Evolutionary conservation across 2,797 vertebrate genomes (phyloP), one percentile per base, ranked within the genome.

Genomic region (Falco peregrinus): DNA sequence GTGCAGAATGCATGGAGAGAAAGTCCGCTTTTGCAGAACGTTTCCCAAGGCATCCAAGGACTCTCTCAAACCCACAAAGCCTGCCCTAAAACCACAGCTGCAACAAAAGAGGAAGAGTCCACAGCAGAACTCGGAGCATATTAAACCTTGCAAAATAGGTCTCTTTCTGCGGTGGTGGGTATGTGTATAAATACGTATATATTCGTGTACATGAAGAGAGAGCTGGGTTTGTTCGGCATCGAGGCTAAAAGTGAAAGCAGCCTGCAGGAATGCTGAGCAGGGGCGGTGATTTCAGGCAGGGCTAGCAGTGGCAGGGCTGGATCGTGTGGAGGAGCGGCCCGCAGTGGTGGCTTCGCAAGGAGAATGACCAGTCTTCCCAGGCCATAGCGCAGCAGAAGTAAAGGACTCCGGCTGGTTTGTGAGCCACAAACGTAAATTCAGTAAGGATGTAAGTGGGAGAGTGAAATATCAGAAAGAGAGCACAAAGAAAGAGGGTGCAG

Each of bases 11-110:
- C 79, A 76, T 35, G 90, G 90, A 86, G 76, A 92, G 67, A 84
- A 95, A 91, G 84, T 20, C 7, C 0, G 71, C 89, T 97, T 97
- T 96, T 97, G 91, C 95, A 94, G 97, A 97, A 95, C 1, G 0
- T 96, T 96, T 96, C 93, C 96, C 90, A 95, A 96, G 96, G 95
- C 84, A 94, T 97, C 96, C 97, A 95, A 96, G 94, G 96, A 94
- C 93, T 90, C 88, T 91, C 73, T 86, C 73, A 94, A 97, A 97
- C 84, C 97, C 97, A 77, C 96, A 97, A 96, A 97, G 92, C 87
- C 82, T 95, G 90, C 95, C 92, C 92, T 92, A 89, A 97, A 97
- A 97, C 96, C 97, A 86, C 96, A 95, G 92, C 92, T 96, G 91
- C 92, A 94, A 31, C 76, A 97, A 96, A 97, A 97, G 97, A 90